A percentile compares a stretch with the other conserved stretches of the same genome.
These are phyloP conservation scores for Geodia barretti DNA, from an alignment of 37 sponge, comb jelly and placozoan species.

Conservation along the genomic window DNA sequence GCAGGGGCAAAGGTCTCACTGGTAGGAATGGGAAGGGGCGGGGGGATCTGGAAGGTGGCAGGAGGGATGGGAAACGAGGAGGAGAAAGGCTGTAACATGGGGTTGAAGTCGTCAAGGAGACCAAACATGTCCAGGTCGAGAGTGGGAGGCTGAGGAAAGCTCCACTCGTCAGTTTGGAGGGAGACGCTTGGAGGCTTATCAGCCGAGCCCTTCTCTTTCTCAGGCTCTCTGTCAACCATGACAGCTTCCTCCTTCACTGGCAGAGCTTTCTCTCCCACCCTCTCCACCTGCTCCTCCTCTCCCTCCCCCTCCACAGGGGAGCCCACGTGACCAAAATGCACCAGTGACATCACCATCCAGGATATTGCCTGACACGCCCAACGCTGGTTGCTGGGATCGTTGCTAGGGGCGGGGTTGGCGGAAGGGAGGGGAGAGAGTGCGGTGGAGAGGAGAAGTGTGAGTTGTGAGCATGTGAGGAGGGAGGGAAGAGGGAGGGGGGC, in stretches of 20 bases:
- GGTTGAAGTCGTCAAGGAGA: no score
- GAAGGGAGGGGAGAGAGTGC: neutral
- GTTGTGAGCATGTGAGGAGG: conserved; percentile 6
- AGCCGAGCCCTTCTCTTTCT: neutral
- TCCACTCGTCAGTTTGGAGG: no score
- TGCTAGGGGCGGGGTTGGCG: neutral
- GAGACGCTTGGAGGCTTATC: neutral
- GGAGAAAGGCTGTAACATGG: no score
- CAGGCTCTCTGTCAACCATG: neutral
- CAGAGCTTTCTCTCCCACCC: neutral
- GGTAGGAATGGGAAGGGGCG: no score
- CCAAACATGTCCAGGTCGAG: no score
- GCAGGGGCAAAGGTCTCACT: no score
- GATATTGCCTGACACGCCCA: neutral
- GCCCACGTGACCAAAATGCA: neutral
- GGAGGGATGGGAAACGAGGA: neutral
- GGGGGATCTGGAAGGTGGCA: no score
- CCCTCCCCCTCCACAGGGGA: neutral
- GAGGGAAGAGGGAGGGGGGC: neutral
- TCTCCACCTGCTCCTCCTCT: neutral
- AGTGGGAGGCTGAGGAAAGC: neutral
- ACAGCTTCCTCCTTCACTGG: neutral
- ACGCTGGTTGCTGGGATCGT: neutral
- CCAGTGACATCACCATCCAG: neutral
- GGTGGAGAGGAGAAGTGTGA: neutral